A percentile compares a stretch with the other conserved stretches of the same genome.
Conservation (phyloP, 1,140 invertebrate species). For the Solenopsis invicta region DNA sequence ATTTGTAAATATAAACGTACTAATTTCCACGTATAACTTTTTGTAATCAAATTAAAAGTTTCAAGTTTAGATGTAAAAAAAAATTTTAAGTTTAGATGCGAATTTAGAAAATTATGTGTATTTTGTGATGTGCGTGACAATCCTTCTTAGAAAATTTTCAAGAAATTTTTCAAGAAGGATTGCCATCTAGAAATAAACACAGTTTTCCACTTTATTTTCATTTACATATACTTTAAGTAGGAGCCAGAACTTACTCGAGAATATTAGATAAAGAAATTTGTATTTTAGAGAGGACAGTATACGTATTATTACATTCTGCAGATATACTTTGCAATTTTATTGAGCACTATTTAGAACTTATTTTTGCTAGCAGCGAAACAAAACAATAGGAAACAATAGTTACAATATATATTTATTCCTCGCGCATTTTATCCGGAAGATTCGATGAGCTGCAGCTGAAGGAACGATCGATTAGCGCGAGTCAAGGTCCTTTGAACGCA, state of each 20-base stretch:
- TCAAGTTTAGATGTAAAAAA: not conserved
- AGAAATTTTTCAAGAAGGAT: not conserved
- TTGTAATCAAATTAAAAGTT: not conserved
- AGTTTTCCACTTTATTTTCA: not conserved
- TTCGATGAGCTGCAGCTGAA: conserved; percentile 13
- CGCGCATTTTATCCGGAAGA: not conserved
- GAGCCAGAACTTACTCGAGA: not conserved
- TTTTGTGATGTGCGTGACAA: too few species aligned
- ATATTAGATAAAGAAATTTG: not conserved
- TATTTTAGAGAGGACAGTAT: not conserved
- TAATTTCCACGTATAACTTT: not conserved
- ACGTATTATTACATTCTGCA: not conserved
- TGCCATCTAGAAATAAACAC: not conserved
- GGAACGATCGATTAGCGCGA: not conserved
- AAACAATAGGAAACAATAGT: not conserved
- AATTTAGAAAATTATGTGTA: too few species aligned
- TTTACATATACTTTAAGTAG: conserved; percentile 6
- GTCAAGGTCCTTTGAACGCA: conserved; percentile 22
- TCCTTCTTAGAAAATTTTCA: too few species aligned
- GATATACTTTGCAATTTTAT: not conserved
- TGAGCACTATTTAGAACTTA: not conserved
- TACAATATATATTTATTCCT: conserved; percentile 9
- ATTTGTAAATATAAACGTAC: not conserved
- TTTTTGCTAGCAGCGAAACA: not conserved
- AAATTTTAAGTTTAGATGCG: too few species aligned